Base-by-base conservation (phyloP, 2,888 invertebrate genomes). In the Netelia melanura region DNA sequence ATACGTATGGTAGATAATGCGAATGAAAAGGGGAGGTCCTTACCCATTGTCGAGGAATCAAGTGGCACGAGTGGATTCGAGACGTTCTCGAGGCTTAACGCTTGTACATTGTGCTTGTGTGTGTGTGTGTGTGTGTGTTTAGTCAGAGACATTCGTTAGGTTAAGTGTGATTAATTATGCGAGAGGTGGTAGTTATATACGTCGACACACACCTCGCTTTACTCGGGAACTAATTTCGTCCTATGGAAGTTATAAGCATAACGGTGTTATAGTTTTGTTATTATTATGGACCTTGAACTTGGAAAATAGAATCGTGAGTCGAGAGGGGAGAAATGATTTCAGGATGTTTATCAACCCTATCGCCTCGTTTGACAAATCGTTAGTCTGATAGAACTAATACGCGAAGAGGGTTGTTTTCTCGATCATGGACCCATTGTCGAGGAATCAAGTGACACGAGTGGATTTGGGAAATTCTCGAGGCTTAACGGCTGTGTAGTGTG, bases 41-140 rank as follows among this genome's bases (percentile, higher is more conserved):
- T 30, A 23, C 62, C 61, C 44, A 67, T 81, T 84, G 84, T 74
- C 11, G 71, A 43, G 30, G 23, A 72, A 76, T 75, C 80, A 48
- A 84, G 71, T 67, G 58, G 56, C 58, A 54, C 43, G 48, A 21
- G 14, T 61, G 48, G 30, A 58, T 25, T 30, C 61, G 30, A 61
- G 56, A 30, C 25, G n/a, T 77, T 67, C 10, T 48, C 61, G 30
- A 14, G 68, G 30, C 48, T 38, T 10, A 21, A n/a, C 43, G 21
- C 21, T 2, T 58, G 30, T 5, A 5, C 30, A 30, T 0, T 3
- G 30, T 30, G 3, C 17, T 17, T 17, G 17, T 30, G 30, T 30
- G 0, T 30, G 30, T 5, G 30, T 30, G 0, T 30, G 30, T 5
- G 17, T 58, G 11, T 38, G 1, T 11, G 10, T n/a, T 21, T 14